Percentiles rank a stretch among this genome's conserved stretches.
Conservation (phyloP, 2,797 vertebrate genomes). For the Masticophis lateralis region DNA sequence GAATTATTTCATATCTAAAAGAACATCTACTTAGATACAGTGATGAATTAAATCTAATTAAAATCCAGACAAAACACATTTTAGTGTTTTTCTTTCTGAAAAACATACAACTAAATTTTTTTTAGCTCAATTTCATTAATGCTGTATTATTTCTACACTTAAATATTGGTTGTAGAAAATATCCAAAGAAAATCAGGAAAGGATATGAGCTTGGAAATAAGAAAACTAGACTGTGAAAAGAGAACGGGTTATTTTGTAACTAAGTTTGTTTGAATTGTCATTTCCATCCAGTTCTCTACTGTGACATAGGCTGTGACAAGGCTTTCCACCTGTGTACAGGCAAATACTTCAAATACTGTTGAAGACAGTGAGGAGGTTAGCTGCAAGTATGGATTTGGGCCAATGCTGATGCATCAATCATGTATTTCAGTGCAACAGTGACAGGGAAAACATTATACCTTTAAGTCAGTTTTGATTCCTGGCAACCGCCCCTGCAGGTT, state of each 20-base stretch:
- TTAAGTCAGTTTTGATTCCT: neutral
- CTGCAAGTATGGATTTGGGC: neutral
- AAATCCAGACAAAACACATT: neutral
- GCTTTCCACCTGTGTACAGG: neutral
- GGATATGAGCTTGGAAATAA: neutral
- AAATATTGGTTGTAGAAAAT: neutral
- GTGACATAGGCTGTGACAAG: neutral
- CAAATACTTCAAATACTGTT: neutral
- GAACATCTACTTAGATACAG: accelerated
- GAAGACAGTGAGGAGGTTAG: neutral
- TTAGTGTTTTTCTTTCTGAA: neutral
- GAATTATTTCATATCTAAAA: neutral
- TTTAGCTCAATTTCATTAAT: neutral
- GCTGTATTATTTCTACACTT: neutral
- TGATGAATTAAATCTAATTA: neutral
- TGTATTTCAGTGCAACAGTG: neutral
- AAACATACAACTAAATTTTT: neutral
- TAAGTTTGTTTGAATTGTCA: neutral
- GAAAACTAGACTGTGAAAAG: neutral
- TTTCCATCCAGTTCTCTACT: neutral
- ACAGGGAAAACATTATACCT: neutral
- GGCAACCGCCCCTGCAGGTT: neutral
- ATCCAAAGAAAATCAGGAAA: neutral
- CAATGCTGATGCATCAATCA: neutral
- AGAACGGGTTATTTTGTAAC: neutral